These are phyloP conservation scores for Podargus strigoides DNA, from an alignment of 2,797 vertebrate genomes.

Conservation along the genomic window DNA sequence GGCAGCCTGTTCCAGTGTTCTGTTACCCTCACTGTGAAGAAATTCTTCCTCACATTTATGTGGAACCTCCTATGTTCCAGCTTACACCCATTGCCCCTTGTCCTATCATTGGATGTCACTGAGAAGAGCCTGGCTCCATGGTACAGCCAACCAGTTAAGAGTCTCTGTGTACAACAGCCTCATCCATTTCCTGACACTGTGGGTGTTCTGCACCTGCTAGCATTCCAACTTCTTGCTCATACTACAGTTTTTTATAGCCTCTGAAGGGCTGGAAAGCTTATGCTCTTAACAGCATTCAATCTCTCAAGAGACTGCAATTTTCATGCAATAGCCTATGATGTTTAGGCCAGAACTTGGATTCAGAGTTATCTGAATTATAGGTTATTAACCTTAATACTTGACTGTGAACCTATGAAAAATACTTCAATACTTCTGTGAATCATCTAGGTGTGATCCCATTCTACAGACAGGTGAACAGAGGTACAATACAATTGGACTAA, in stretches of 20 bases:
- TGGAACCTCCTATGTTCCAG: too few relatives aligned
- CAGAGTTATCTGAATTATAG: neutral
- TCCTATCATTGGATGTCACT: too few relatives aligned
- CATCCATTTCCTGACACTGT: neutral
- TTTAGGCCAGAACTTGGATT: neutral
- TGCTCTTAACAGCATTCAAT: too few relatives aligned
- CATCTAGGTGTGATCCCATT: neutral
- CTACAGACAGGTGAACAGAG: neutral
- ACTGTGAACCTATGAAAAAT: neutral
- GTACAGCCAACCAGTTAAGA: neutral
- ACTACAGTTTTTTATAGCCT: neutral
- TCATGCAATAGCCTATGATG: neutral
- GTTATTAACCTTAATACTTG: neutral
- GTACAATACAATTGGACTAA: neutral
- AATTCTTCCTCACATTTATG: too few relatives aligned
- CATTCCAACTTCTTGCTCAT: neutral
- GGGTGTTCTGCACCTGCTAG: neutral
- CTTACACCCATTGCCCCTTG: too few relatives aligned
- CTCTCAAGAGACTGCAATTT: neutral
- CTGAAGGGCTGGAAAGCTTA: neutral
- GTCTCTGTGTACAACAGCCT: neutral
- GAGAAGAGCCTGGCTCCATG: too few relatives aligned
- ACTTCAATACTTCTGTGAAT: neutral
- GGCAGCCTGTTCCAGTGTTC: too few relatives aligned
- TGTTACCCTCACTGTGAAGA: too few relatives aligned